Base-by-base conservation (phyloP, 2,888 invertebrate species). In the Aproaerema taeniolella region DNA sequence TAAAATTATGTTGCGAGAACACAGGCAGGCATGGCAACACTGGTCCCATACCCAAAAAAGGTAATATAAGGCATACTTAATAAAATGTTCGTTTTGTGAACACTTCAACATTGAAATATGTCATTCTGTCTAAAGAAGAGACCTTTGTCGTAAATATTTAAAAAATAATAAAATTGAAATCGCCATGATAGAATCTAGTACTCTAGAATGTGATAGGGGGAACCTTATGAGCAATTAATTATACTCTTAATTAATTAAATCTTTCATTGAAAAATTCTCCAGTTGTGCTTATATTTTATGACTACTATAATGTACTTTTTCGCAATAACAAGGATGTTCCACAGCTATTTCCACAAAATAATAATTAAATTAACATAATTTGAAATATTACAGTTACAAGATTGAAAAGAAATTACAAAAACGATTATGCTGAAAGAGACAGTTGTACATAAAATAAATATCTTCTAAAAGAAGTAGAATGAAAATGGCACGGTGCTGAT, bases 371-470 rank as follows among this genome's bases (percentile, higher is more conserved):
- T 30, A 40, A n/a, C 12, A 17, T 2, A 3, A 17, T 39, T 15
- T 10, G 6, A 7, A 13, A 36, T 16, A 38, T 20, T 31, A 32
- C 32, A 24, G 34, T 20, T 34, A 31, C 7, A 12, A 10, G 13
- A 28, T 26, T 31, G 31, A 31, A 32, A 28, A n/a, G n/a, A n/a
- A 34, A 14, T 40, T 43, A 24, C n/a, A n/a, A 39, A 41, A 43
- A 49, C 46, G 46, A 53, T 48, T 51, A 55, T 48, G 51, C 51
- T 41, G 45, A 43, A 39, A 42, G 41, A 46, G 42, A 39, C 39
- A 20, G 29, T 34, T 31, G 35, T 43, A 42, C 29, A 32, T 42
- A 45, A 41, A 50, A 48, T 45, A 46, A 42, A 47, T 47, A 48
- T 45, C 31, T 45, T 39, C 14, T 42, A 43, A 34, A 42, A 32